Evolutionary conservation across 2,113 vertebrate species (phyloP), one percentile per base, ranked within the genome.

Genomic region (Lophius piscatorius): DNA sequence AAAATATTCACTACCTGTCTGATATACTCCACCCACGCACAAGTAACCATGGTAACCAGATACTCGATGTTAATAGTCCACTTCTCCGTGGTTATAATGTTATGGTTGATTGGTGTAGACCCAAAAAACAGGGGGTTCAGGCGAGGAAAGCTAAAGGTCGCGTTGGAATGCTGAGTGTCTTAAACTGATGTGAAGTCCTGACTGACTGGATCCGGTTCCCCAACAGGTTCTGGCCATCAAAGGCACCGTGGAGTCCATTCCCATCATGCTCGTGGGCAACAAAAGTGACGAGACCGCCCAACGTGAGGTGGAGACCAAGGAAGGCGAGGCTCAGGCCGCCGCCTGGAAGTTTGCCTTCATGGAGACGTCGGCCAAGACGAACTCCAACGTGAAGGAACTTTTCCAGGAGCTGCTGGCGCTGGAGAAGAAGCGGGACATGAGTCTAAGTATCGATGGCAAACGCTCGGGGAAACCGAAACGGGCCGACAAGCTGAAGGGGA

Each of bases 301-400:
- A 85, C 88, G 96, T 13, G 96, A 98, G 87, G 95, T 98, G 90
- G 93, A 96, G 82, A 94, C 94, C 50, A 87, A 91, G 29, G 95
- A 96, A 6, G 96, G 95, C 0, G 95, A 98, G 80, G 94, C 95
- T 1, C 33, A 96, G 92, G 94, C 96, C 68, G 92, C 91, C 87
- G 89, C 93, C 79, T 98, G 96, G 96, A 96, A 97, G 70, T 98
- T 95, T 75, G 94, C 95, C 80, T 98, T 98, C 91, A 98, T 98
- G 95, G 96, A 98, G 90, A 98, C 96, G 8, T 98, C 96, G 0
- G 96, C 96, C 90, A 98, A 98, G 91, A 96, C 95, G 93, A 96
- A 98, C 92, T 93, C 98, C 92, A 98, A 98, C 9, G 96, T 98
- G 47, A 96, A 95, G 28, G 96, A 98, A 92, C 94, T 98, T 68